Conservation (phyloP, 2,888 invertebrate species). For the Nephrotoma guestfalica region DNA sequence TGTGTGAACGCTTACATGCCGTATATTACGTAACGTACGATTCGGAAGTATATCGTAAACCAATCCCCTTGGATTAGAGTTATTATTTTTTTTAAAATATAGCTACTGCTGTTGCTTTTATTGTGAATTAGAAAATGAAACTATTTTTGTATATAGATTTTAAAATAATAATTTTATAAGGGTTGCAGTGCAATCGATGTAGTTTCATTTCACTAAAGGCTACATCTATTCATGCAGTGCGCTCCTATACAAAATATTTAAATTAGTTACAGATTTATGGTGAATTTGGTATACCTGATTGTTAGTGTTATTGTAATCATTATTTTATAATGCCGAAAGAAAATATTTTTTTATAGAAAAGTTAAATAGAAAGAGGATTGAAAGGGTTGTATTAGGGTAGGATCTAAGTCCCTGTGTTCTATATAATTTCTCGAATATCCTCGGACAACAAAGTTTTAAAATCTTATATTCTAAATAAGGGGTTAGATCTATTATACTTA, state of each 20-base stretch:
- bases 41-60: background rate
- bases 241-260: background rate
- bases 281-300: background rate
- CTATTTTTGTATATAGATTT: background rate
- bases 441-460: background rate
- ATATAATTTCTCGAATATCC: background rate
- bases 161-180: background rate
- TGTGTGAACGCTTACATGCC: background rate
- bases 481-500: background rate
- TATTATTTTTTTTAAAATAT: background rate
- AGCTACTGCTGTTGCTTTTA: background rate
- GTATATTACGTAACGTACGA: background rate
- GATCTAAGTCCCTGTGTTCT: background rate
- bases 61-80: background rate
- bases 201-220: background rate
- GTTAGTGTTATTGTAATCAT: background rate
- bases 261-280: conserved; percentile 1
- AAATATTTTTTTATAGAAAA: background rate
- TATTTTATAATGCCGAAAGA: background rate
- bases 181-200: background rate
- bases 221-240: background rate
- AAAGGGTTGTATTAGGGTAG: background rate
- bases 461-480: background rate
- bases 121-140: background rate
- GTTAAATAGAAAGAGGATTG: background rate